Base-by-base conservation (phyloP, 53 echinoderm and acorn worm species). In the Hippasteria phrygiana region DNA sequence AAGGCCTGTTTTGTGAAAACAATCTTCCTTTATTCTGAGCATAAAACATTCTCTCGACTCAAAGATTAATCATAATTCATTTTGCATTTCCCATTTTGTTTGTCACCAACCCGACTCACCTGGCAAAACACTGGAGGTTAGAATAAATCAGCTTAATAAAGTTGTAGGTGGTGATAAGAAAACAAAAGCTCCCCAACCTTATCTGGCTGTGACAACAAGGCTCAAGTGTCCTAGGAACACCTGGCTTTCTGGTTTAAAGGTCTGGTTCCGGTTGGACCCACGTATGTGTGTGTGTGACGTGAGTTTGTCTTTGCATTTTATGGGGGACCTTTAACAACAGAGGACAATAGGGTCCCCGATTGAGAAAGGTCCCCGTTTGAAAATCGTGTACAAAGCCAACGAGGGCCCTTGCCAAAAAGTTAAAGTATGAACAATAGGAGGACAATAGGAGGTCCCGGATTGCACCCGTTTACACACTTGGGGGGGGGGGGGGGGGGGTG, bases 171-270 rank as follows among this genome's bases (percentile, higher is more conserved):
- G 39, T 2, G 78, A 78, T 78, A 78, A 78, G 78, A 39, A 20
- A 62, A 56, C 37, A 66, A 33, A 32, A 55, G 31, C 16, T 38
- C 42, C 27, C 9, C 14, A 16, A 4, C 24, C 78, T 78, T 78
- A 78, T 78, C 78, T 78, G 78, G 37, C 38, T 55, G 13, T 78
- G 78, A 29, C 78, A 78, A 78, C 78, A 78, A 38, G 39, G 40
- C 78, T 78, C 53, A 22, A 78, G 62, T 78, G 59, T 55, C 38
- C 56, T 37, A 56, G 20, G 78, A 78, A 78, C 78, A 78, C 78
- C 78, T 78, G 78, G 62, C 55, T 62, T 27, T 59, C 39, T 18
- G 77, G 55, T 39, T 78, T 78, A 72, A 72, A 78, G 62, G 78
- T 78, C 78, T 78, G 62, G 56, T 62, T n/a, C 55, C 76, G n/a